Percentiles rank a stretch among this genome's conserved stretches.
phyloP scores from a whole-genome alignment of 1,140 invertebrate genomes.

The Drosophila insularis region DNA sequence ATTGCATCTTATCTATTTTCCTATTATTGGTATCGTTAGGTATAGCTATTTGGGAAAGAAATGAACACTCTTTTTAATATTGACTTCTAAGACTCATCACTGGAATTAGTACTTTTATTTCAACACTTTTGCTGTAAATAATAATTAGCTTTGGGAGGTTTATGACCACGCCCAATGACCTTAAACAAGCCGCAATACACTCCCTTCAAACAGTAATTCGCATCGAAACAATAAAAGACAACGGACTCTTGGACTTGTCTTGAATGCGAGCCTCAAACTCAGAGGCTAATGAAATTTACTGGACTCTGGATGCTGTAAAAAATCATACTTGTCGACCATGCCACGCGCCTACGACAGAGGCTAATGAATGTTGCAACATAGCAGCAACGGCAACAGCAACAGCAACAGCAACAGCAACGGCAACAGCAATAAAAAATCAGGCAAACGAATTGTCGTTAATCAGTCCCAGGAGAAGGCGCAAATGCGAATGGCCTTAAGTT shows the following conservation, averaged over 20 bases:
- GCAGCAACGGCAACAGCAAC: constrained; percentile 45
- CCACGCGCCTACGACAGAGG: constrained; percentile 74
- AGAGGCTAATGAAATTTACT: constrained; percentile 70
- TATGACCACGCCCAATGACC: constrained; percentile 56
- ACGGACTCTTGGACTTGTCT: constrained; percentile 15
- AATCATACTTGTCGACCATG: constrained; percentile 27
- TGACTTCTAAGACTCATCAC: neutral
- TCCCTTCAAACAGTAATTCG: neutral
- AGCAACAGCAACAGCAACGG: constrained; percentile 16
- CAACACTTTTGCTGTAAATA: constrained; percentile 16
- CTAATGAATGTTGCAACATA: constrained; percentile 71
- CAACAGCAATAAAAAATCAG: constrained; percentile 74
- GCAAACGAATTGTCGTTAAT: constrained; percentile 80
- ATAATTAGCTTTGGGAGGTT: constrained; percentile 48
- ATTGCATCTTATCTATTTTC: no score
- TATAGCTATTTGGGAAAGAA: no score
- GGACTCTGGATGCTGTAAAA: constrained; percentile 26
- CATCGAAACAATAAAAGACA: constrained; percentile 65
- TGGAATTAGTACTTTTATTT: constrained; percentile 5
- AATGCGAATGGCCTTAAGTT: constrained; percentile 12
- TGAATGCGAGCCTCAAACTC: constrained; percentile 12
- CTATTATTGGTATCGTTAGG: no score
- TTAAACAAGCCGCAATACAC: neutral
- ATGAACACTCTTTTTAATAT: no score
- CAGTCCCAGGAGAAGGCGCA: constrained; percentile 50